Base-by-base conservation (phyloP, 1,140 invertebrate genomes). In the Zaprionus camerounensis region DNA sequence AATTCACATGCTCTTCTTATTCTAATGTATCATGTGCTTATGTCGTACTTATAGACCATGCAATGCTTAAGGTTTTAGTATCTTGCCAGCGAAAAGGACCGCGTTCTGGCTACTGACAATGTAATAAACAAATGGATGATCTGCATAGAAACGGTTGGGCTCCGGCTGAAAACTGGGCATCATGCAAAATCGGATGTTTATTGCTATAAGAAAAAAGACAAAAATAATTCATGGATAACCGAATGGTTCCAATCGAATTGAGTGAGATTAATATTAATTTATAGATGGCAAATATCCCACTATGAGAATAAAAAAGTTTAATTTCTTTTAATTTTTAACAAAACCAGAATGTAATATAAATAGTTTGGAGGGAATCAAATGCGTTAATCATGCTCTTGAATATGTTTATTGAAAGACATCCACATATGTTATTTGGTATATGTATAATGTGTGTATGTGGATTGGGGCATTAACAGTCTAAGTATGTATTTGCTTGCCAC, bases 41-140 rank as follows among this genome's bases (percentile, higher is more conserved):
- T 17, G 22, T n/a, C 17, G 22, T 34, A 51, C 68, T 58, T 53
- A 44, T 55, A 59, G 6, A 38, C 64, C 20, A 31, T 66, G n/a
- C 56, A 26, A 51, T 56, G 46, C 15, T 44, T 61, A 57, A 15
- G 41, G 63, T 34, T 66, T 76, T 2, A 46, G 3, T 36, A 76
- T 20, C 9, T 58, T 61, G 7, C 82, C 82, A 31, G 82, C 79
- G 58, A 84, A 81, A 17, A 81, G 71, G 11, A 75, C 38, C 15
- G 38, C 41, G 13, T n/a, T 36, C 20, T 66, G 36, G 20, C 38
- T 70, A 71, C 75, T 66, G 49, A 36, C 13, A 36, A 75, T 76
- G 55, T 70, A 66, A 76, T 79, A 87, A 3, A 49, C 46, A 34
- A 87, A 92, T 78, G 84, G 70, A 77, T 78, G 76, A 9, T 73